Evolutionary conservation across 2,797 vertebrate genomes (phyloP).

Genomic region (Atherinosoma microstoma): DNA sequence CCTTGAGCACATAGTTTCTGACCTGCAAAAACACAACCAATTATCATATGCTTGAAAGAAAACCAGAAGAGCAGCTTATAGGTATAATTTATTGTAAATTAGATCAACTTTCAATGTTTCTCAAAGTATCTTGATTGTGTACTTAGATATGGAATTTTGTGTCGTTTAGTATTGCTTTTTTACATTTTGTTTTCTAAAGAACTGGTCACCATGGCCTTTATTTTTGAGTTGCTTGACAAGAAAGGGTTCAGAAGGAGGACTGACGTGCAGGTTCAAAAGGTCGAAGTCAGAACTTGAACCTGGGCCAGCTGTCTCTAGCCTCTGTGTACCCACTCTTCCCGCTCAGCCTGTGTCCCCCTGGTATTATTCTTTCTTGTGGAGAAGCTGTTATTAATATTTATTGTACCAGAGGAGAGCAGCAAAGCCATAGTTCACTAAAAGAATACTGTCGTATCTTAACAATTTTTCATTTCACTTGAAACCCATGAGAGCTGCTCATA

Average conservation of each 20-base stretch:
- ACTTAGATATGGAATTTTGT: constrained; percentile 22
- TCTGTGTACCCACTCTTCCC: neutral
- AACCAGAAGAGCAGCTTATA: neutral
- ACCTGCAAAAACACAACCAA: constrained; percentile 1
- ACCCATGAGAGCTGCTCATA: neutral
- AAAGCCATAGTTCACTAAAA: constrained; percentile 21
- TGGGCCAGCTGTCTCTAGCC: neutral
- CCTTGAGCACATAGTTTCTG: neutral
- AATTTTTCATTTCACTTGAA: constrained; percentile 11
- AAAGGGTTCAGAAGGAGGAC: too few relatives aligned
- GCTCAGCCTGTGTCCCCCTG: neutral
- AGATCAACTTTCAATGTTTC: neutral
- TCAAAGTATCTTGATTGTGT: neutral
- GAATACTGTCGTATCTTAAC: constrained; percentile 19
- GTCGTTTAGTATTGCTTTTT: neutral
- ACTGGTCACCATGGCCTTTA: too few relatives aligned
- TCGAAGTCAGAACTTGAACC: neutral
- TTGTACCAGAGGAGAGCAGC: constrained; percentile 2
- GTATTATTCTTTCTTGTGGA: constrained; percentile 4
- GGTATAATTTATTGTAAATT: neutral
- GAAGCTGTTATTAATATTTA: constrained; percentile 1
- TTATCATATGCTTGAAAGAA: constrained; percentile 14
- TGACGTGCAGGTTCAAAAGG: neutral
- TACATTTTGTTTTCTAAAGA: neutral
- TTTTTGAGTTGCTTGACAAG: too few relatives aligned